phyloP scores from a whole-genome alignment of 2,113 vertebrate species.

The Calonectris borealis region DNA sequence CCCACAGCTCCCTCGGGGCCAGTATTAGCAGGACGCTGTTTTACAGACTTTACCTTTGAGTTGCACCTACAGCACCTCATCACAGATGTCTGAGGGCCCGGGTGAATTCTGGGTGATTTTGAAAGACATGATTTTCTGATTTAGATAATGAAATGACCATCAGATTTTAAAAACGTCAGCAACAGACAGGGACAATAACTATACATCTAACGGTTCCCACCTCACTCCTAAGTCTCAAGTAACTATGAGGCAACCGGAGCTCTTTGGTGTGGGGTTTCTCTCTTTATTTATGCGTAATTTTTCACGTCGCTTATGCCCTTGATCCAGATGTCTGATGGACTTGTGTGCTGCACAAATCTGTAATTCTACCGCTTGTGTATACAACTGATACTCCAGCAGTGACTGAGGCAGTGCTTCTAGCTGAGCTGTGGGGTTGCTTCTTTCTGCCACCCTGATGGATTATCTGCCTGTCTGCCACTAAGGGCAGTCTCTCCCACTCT shows the following conservation, averaged over 20 bases:
- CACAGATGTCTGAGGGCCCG: not conserved
- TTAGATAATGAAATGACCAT: not conserved
- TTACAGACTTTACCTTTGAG: not conserved
- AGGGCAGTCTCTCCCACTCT: not conserved
- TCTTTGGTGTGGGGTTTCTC: not conserved
- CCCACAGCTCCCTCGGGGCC: not conserved
- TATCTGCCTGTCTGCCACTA: not conserved
- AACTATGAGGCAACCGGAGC: not conserved
- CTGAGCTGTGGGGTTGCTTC: not conserved
- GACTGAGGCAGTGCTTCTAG: not conserved
- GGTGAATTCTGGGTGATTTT: not conserved
- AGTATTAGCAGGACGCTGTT: not conserved
- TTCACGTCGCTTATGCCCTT: not conserved
- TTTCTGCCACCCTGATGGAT: not conserved
- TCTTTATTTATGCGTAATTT: not conserved
- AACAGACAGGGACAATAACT: not conserved
- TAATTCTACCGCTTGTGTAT: not conserved
- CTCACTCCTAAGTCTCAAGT: not conserved
- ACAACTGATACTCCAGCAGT: fast-evolving
- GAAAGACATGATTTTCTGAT: not conserved
- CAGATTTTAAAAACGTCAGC: not conserved
- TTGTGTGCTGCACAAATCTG: not conserved
- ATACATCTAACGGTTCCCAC: not conserved
- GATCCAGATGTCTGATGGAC: not conserved
- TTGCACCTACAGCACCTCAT: not conserved